Percentiles rank a stretch among this genome's conserved stretches.
phyloP scores from a whole-genome alignment of 2,797 vertebrate species.

The Simalia tracyae region DNA sequence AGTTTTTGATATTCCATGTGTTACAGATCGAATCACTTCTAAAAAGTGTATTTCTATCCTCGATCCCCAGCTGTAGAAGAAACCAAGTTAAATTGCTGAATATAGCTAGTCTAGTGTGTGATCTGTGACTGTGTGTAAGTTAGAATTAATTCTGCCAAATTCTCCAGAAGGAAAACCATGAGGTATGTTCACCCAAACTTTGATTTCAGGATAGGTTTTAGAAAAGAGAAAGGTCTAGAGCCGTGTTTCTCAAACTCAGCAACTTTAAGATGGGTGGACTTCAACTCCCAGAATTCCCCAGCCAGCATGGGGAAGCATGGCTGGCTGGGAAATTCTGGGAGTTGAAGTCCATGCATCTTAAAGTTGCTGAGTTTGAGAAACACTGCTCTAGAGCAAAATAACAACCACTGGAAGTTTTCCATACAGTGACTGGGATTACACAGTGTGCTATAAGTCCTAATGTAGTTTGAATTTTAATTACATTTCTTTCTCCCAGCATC shows the following conservation, averaged over 20 bases:
- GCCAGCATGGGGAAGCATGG: no score
- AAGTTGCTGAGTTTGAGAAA: no score
- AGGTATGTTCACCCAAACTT: background rate
- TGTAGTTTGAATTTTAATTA: background rate
- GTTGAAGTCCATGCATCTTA: no score
- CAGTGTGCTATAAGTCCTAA: background rate
- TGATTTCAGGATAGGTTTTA: background rate
- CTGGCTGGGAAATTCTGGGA: no score
- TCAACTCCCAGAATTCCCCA: background rate
- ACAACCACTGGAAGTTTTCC: background rate
- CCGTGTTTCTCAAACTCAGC: background rate
- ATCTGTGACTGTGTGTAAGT: background rate
- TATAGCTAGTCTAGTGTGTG: background rate
- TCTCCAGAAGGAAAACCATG: background rate
- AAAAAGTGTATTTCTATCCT: background rate
- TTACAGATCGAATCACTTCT: background rate
- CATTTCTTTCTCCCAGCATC: background rate
- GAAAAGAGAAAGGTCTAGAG: background rate
- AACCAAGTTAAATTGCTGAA: background rate
- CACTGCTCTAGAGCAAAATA: background rate
- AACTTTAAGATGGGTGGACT: background rate
- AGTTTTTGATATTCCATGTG: background rate
- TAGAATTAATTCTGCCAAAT: background rate
- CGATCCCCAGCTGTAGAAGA: background rate
- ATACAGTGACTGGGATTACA: background rate